phyloP scores from a whole-genome alignment of 2,113 vertebrate species.

The Verasper variegatus region DNA sequence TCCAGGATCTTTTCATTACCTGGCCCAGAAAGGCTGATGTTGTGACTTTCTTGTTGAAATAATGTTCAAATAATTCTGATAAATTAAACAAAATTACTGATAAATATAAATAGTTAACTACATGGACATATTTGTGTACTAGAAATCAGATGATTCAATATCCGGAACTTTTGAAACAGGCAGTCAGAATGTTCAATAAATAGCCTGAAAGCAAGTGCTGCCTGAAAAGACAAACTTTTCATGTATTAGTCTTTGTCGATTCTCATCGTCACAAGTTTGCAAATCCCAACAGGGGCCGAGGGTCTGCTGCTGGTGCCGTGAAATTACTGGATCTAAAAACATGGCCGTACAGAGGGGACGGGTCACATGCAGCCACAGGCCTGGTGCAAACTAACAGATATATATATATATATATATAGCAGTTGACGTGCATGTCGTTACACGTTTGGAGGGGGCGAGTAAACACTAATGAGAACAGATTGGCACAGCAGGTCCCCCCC shows the following conservation, averaged over 20 bases:
- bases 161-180: background rate
- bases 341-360: background rate
- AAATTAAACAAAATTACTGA: background rate
- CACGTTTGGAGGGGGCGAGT: slow-evolving; percentile 56
- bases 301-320: too few species aligned
- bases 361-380: slow-evolving; percentile 31
- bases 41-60: too few species aligned
- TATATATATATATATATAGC: slow-evolving; percentile 13
- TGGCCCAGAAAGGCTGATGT: too few species aligned
- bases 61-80: too few species aligned
- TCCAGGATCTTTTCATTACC: background rate
- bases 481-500: slow-evolving; percentile 54
- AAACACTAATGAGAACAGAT: slow-evolving; percentile 69
- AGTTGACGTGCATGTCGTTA: slow-evolving; percentile 46
- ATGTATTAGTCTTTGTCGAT: background rate
- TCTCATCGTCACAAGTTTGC: background rate
- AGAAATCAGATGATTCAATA: background rate
- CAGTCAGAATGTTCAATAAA: background rate
- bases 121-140: background rate
- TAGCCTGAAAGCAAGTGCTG: too few species aligned
- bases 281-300: background rate
- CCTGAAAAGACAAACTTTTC: background rate
- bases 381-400: slow-evolving; percentile 21
- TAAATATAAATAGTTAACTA: background rate
- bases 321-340: slow-evolving; percentile 1